Conservation (phyloP, 2,797 vertebrate species). For the Chaetodon trifasciatus region DNA sequence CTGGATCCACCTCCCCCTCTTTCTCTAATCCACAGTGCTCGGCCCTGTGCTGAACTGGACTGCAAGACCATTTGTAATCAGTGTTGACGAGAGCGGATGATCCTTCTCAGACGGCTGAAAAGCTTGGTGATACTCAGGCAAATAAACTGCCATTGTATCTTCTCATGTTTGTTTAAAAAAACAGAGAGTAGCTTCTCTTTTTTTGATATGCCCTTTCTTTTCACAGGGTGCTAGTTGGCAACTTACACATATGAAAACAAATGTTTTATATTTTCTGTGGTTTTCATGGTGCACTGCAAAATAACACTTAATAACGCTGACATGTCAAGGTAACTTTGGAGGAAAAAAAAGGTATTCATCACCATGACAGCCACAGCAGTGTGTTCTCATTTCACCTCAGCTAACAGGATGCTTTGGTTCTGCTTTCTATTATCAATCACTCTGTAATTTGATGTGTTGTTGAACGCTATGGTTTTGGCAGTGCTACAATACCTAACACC, state of each 20-base stretch:
- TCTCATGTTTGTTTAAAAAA: no score
- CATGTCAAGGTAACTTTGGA: conserved; percentile 7
- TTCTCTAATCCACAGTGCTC: conserved; percentile 9
- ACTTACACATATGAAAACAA: not conserved
- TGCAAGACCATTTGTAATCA: conserved; percentile 10
- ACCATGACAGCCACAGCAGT: conserved; percentile 1
- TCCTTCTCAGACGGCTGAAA: conserved; percentile 5
- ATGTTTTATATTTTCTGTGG: not conserved
- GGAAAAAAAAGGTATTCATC: not conserved
- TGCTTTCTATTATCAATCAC: not conserved
- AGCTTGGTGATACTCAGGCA: not conserved
- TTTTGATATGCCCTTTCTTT: not conserved
- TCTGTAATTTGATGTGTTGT: not conserved
- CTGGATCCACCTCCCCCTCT: conserved; percentile 22
- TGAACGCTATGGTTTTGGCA: not conserved
- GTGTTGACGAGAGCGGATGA: conserved; percentile 7
- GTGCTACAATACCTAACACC: not conserved
- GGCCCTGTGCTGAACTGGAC: conserved; percentile 12
- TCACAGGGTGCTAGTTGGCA: not conserved
- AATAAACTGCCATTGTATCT: not conserved
- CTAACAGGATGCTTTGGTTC: not conserved
- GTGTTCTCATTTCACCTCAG: not conserved
- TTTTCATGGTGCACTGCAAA: not conserved
- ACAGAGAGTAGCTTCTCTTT: no score
- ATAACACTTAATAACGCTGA: conserved; percentile 1